Base-by-base conservation (phyloP, 2,888 invertebrate species). In the Elmis aenea region DNA sequence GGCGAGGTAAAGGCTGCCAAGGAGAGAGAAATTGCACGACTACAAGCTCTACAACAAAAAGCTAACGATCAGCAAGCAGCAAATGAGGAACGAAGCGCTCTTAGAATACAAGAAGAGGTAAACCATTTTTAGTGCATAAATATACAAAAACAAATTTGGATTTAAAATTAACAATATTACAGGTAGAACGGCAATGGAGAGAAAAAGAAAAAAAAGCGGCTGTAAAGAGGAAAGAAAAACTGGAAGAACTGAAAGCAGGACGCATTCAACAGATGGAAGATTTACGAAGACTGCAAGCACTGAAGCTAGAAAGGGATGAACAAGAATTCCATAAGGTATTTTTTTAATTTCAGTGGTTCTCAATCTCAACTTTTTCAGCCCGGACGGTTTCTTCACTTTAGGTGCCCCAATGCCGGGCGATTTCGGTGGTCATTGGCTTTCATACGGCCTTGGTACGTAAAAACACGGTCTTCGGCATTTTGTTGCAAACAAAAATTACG, bases 151-250 rank as follows among this genome's bases (percentile, higher is more conserved):
- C 72, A 72, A 62, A 72, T 72, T 16, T 71, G n/a, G n/a, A n/a
- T n/a, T n/a, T n/a, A n/a, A 69, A 34, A 72, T 72, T 48, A 69
- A 78, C 66, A 80, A n/a, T n/a, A n/a, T n/a, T n/a, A n/a, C n/a
- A n/a, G n/a, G n/a, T 82, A 12, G 85, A 85, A 57, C 68, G 81
- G 6, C 77, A 81, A 50, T 85, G 83, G 76, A 70, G 84, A 1
- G 69, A 73, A 6, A 74, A 73, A 38, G 84, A 85, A 61, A 70
- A 76, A 15, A 75, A 75, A 35, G 76, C 72, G 1, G 82, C 80
- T 5, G 53, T 75, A 31, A 77, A 73, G 54, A 70, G 73, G 43
- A 71, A 74, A 47, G 68, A 70, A 32, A 74, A 74, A 40, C 68
- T 73, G 2, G 69, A 71, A 20, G 60, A 67, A 16, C 60, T 75